Evolutionary conservation across 2,888 invertebrate genomes (phyloP).

Genomic region (Stenodema calcarata): DNA sequence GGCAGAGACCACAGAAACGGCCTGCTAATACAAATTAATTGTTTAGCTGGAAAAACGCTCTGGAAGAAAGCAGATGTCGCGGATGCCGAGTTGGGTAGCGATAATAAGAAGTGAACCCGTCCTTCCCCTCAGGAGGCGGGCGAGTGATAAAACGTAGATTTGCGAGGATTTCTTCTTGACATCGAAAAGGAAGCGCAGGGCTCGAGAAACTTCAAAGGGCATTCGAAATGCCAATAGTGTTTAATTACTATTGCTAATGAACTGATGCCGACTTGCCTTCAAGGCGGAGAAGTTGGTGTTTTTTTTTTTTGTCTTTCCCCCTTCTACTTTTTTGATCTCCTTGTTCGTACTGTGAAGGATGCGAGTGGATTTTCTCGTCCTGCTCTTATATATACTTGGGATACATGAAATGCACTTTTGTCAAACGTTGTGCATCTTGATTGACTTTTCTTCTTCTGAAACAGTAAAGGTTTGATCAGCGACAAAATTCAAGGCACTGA

Average conservation of each 20-base stretch:
- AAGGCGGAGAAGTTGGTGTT: background rate
- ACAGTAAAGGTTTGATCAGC: background rate
- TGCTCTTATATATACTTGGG: background rate
- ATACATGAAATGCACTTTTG: background rate
- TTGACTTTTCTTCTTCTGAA: background rate
- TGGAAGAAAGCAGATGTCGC: background rate
- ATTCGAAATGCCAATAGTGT: conserved; percentile 2
- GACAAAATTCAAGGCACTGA: no score
- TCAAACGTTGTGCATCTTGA: background rate
- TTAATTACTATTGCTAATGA: conserved; percentile 2
- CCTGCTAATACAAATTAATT: background rate
- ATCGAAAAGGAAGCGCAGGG: background rate
- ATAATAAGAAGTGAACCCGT: background rate
- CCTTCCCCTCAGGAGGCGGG: background rate
- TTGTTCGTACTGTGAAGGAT: background rate
- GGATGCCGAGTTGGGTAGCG: background rate
- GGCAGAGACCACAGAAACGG: background rate
- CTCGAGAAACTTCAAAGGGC: background rate
- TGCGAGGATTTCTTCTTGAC: background rate
- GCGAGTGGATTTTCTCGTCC: background rate
- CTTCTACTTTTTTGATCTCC: background rate
- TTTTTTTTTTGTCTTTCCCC: no score
- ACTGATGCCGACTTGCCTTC: background rate
- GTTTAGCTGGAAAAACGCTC: background rate
- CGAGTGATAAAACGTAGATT: background rate